Conservation (phyloP, 2,113 vertebrate genomes). For the Myotis brandtii region DNA sequence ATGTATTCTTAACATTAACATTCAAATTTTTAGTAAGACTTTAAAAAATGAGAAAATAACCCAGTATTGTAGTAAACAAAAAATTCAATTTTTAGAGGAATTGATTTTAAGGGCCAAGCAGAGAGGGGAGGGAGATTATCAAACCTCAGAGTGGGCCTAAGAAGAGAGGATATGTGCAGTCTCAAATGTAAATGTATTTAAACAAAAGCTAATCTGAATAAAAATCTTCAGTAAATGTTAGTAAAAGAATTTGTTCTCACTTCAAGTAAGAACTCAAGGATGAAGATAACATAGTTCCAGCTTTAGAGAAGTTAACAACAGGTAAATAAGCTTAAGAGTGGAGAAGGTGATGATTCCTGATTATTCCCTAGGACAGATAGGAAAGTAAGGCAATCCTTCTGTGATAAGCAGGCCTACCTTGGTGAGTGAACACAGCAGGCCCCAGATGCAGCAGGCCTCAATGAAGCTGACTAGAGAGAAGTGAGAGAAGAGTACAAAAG, state of each 20-base stretch:
- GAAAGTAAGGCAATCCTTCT: constrained; percentile 29
- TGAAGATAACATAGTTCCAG: constrained; percentile 16
- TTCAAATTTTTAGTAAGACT: constrained; percentile 50
- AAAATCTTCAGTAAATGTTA: constrained; percentile 39
- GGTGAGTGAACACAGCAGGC: neutral
- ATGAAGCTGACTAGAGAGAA: neutral
- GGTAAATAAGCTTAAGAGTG: constrained; percentile 4
- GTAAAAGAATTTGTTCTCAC: constrained; percentile 1
- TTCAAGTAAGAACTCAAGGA: constrained; percentile 41
- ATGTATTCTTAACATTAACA: neutral
- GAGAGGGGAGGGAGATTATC: neutral
- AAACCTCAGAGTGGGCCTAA: neutral
- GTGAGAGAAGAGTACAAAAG: neutral
- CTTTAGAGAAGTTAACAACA: neutral
- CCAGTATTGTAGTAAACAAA: neutral
- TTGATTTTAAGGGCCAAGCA: neutral
- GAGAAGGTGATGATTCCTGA: neutral
- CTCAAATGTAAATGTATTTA: constrained; percentile 28
- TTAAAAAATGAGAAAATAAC: neutral
- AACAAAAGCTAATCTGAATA: neutral
- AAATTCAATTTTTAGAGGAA: neutral
- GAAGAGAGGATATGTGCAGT: neutral
- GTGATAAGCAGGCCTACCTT: neutral
- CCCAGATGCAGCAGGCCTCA: neutral
- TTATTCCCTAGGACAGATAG: constrained; percentile 29